phyloP scores from a whole-genome alignment of 2,797 vertebrate genomes.

The Crax fasciolata region DNA sequence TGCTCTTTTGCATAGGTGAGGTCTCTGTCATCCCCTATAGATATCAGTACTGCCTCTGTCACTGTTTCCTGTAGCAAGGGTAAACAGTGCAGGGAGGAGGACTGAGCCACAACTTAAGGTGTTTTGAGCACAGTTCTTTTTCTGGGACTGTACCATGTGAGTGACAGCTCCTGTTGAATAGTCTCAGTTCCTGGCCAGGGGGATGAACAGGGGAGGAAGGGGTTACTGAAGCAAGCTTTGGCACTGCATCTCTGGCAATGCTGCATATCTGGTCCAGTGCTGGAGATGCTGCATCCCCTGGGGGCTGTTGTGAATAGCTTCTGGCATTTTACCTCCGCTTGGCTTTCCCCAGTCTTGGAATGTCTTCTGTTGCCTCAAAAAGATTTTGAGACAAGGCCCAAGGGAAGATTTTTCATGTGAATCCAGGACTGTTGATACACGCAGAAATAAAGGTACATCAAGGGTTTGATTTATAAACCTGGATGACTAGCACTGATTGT shows the following conservation, averaged over 20 bases:
- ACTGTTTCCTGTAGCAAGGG: too few relatives aligned
- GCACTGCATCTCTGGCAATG: neutral
- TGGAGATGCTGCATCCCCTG: fast-evolving
- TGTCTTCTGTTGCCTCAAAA: neutral
- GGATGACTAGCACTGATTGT: neutral
- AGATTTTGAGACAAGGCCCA: neutral
- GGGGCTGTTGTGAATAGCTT: neutral
- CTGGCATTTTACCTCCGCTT: neutral
- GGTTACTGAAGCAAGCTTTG: neutral
- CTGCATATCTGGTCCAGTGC: neutral
- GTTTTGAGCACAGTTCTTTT: neutral
- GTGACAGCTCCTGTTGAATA: neutral
- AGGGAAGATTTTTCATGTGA: neutral
- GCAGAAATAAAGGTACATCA: neutral
- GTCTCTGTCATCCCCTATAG: neutral
- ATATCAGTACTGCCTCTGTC: neutral
- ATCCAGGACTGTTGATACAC: neutral
- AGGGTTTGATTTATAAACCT: neutral
- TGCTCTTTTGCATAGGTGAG: neutral
- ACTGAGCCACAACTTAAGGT: neutral
- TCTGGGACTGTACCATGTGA: neutral
- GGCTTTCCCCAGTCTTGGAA: neutral
- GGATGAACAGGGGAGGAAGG: neutral
- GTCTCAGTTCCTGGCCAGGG: neutral
- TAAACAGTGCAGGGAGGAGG: fast-evolving